Conservation (phyloP, 2,113 vertebrate species). For the Microcebus murinus region DNA sequence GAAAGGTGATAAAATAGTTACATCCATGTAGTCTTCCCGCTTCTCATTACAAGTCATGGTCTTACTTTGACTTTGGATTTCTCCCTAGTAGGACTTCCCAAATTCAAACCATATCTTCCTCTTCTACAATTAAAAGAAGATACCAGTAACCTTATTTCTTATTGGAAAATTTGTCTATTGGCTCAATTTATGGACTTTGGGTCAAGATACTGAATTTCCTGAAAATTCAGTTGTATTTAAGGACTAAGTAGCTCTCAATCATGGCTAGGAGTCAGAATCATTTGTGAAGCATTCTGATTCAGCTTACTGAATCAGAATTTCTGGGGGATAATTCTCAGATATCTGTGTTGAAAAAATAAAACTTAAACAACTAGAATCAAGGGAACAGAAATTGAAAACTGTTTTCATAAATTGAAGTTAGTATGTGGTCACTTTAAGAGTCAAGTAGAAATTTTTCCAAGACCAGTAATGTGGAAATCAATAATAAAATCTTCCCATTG, state of each 20-base stretch:
- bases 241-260: background rate
- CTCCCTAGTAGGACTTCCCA: background rate
- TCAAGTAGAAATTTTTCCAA: conserved; percentile 39
- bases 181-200: background rate
- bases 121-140: background rate
- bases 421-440: conserved; percentile 44
- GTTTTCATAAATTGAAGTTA: conserved; percentile 9
- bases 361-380: conserved; percentile 27
- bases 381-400: background rate
- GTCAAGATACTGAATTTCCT: background rate
- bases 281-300: background rate
- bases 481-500: conserved; percentile 32
- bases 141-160: background rate
- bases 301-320: background rate
- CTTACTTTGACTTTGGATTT: background rate
- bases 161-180: background rate
- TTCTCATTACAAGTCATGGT: background rate
- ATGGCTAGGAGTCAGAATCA: background rate
- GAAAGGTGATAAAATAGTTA: background rate
- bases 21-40: background rate
- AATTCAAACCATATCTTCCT: background rate
- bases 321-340: background rate
- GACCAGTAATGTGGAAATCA: background rate
- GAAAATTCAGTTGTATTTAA: background rate
- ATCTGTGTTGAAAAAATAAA: background rate